phyloP scores from a whole-genome alignment of 2,113 vertebrate genomes.

The Lagopus muta region DNA sequence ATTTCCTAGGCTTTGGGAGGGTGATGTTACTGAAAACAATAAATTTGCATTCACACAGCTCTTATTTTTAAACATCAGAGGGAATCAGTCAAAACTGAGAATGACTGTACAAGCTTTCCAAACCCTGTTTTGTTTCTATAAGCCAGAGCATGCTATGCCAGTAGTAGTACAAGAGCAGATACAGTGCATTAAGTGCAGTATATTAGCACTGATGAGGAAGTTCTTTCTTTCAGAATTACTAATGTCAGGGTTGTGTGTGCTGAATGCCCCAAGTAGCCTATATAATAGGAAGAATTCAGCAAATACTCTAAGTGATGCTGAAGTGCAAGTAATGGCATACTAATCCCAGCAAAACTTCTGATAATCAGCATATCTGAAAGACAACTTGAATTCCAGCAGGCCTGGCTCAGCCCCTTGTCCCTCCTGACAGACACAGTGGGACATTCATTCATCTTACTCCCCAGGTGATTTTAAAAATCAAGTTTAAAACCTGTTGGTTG shows the following conservation, averaged over 20 bases:
- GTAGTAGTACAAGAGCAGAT: not conserved
- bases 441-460: not conserved
- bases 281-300: not conserved
- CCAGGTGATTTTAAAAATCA: not conserved
- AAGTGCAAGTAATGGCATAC: not conserved
- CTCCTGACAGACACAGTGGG: not conserved
- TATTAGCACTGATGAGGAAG: not conserved
- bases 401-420: not conserved
- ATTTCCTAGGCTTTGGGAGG: slow-evolving; percentile 28
- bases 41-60: slow-evolving; percentile 45
- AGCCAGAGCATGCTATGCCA: not conserved
- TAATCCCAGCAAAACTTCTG: slow-evolving; percentile 14
- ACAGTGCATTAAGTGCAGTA: not conserved
- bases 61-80: slow-evolving; percentile 65
- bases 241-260: not conserved
- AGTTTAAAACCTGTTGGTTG: not conserved
- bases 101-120: not conserved
- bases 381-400: not conserved
- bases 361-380: slow-evolving; percentile 11
- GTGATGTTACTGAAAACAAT: slow-evolving; percentile 43
- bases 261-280: not conserved
- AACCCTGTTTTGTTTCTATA: not conserved
- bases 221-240: not conserved
- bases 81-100: slow-evolving; percentile 37
- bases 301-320: not conserved